Base-by-base conservation (phyloP, 64 coral and sea anemone genomes). In the Montipora cactus region DNA sequence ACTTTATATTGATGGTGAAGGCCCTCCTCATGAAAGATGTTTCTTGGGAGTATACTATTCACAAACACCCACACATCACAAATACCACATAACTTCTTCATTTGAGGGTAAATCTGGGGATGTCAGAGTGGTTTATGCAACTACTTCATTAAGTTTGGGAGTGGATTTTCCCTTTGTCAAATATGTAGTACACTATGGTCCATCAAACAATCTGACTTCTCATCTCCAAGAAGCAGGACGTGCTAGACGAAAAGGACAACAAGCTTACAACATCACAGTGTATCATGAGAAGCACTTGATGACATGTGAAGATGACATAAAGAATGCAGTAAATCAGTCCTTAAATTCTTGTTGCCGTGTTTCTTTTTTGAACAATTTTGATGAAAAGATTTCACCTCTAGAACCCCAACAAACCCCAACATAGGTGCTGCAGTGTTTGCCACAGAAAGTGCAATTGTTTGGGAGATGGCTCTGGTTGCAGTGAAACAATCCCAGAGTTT, bases 41-140 rank as follows among this genome's bases (percentile, higher is more conserved):
- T 8, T 91, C 4, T 3, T 91, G 10, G 64, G 28, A 18, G 77
- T 85, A 2, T 87, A 87, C 49, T 87, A 87, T 67, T 87, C 67
- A 7, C 66, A 47, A 16, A 87, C 84, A 6, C 84, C 84, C 8
- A 16, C 47, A n/a, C 13, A 16, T 50, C 21, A 74, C 12, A 87
- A 87, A 53, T 37, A 66, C 4, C 8, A 46, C 15, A 49, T 87
- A 5, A 72, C 12, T 12, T 67, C 67, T 2, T 87, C 84, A 4
- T 87, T 87, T 87, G 84, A 69, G 21, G 20, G 84, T 76, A 37
- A 4, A 12, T 14, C 74, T 76, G 74, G 25, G 5, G 0, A 22
- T 37, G 74, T 25, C 23, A 76, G 74, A 12, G 23, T 76, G 12
- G 74, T 76, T 76, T 9, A 47, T 8, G 74, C 44, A 14, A 76